Conservation (phyloP, 2,888 invertebrate species). For the Syrista parreyssii region DNA sequence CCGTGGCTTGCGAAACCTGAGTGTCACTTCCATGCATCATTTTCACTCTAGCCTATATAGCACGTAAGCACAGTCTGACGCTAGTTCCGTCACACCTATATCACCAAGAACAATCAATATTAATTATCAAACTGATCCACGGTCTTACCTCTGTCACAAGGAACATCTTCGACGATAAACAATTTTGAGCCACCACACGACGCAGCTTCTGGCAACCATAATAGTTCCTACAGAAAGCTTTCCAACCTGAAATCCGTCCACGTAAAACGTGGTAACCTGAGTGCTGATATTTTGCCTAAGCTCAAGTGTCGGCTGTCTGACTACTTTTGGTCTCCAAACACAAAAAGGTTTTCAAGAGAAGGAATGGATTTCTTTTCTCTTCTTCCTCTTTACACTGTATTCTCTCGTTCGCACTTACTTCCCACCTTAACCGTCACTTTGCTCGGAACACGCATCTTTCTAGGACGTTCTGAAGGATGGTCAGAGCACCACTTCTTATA, state of each 20-base stretch:
- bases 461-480: neutral
- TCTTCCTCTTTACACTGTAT: neutral
- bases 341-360: neutral
- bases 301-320: neutral
- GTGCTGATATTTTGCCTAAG: neutral
- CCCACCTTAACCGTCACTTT: neutral
- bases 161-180: neutral
- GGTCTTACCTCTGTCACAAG: neutral
- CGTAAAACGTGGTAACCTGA: neutral
- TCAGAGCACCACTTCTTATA: constrained; percentile 40
- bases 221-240: neutral
- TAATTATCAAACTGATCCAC: neutral
- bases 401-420: neutral
- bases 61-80: neutral
- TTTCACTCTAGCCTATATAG: neutral
- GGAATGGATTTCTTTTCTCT: neutral
- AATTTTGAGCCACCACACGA: neutral
- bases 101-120: neutral
- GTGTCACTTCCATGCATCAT: neutral
- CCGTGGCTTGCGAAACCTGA: neutral
- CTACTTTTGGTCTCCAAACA: neutral
- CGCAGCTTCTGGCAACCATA: neutral
- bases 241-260: neutral
- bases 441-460: constrained; percentile 16
- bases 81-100: neutral